A percentile compares a stretch with the other conserved stretches of the same genome.
phyloP scores from a whole-genome alignment of 1,140 invertebrate species.

The Delia radicum region DNA sequence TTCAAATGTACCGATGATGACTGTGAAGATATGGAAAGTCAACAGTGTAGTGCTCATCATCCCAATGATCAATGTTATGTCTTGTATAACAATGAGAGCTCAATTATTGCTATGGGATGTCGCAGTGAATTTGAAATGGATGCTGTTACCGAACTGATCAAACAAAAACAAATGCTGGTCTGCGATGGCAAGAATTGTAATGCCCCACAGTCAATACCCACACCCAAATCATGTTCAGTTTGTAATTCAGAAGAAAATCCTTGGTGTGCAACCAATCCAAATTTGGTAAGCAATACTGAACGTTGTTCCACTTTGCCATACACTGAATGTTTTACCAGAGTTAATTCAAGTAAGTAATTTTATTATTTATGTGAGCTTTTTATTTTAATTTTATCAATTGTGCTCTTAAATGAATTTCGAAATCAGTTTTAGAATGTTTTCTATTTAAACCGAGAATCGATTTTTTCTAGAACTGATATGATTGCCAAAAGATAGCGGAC shows the following conservation, averaged over 20 bases:
- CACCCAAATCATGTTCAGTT: slow-evolving; percentile 34
- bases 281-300: slow-evolving; percentile 32
- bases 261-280: slow-evolving; percentile 46
- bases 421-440: no score
- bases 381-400: no score
- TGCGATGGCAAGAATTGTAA: slow-evolving; percentile 45
- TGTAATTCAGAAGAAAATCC: slow-evolving; percentile 38
- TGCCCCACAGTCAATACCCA: slow-evolving; percentile 12
- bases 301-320: slow-evolving; percentile 40
- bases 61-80: slow-evolving; percentile 42
- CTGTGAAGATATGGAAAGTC: slow-evolving; percentile 27
- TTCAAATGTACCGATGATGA: slow-evolving; percentile 31
- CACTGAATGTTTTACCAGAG: slow-evolving; percentile 36
- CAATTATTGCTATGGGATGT: slow-evolving; percentile 41
- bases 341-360: slow-evolving; percentile 19
- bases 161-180: slow-evolving; percentile 36
- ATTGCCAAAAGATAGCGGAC: no score
- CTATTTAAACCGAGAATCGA: no score
- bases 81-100: slow-evolving; percentile 31
- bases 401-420: no score
- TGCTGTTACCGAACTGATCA: slow-evolving; percentile 37
- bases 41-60: slow-evolving; percentile 38
- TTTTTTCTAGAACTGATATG: no score
- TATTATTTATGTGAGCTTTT: not conserved
- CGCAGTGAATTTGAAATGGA: slow-evolving; percentile 43